Base-by-base conservation (phyloP, 2,888 invertebrate species). In the Smittia aterrima region DNA sequence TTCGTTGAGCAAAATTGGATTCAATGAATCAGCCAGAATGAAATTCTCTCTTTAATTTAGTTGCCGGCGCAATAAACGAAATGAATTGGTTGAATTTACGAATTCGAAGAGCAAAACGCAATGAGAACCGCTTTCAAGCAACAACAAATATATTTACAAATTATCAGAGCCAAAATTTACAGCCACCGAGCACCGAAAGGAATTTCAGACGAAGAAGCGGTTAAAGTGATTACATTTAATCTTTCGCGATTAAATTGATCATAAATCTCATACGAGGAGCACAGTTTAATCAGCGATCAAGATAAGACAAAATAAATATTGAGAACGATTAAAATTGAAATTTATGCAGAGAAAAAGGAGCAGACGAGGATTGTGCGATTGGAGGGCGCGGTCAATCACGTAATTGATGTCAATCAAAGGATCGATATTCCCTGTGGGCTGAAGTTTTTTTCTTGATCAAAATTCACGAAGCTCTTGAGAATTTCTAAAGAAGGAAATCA, bases 151-250 rank as follows among this genome's bases (percentile, higher is more conserved):
- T 47, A 47, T 47, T 47, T n/a, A 47, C 47, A 47, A 47, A 47
- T 47, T 47, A 47, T 47, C 47, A 11, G 16, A 11, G 47, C 47
- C 47, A 47, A 47, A 47, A 47, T 47, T 16, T 47, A 47, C 47
- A 32, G 32, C 32, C 32, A 32, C 32, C 32, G 9, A 32, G 32
- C 32, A 32, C 4, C 32, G 32, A 6, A 32, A 32, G 9, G 32
- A 32, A 32, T 32, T 32, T 32, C 32, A 47, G 47, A 6, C 16
- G 47, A 47, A n/a, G 47, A 47, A 47, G 47, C 16, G 47, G 47
- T 47, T 47, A 47, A 47, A 47, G 47, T 47, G 47, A 47, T 47
- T 47, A 47, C 47, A 47, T 47, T 47, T 47, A 47, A 47, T 47
- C 47, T 47, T 47, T n/a, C 16, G 47, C n/a, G 47, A 47, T 47